Evolutionary conservation across 2,113 vertebrate genomes (phyloP).

Genomic region (Ornithorhynchus anatinus): DNA sequence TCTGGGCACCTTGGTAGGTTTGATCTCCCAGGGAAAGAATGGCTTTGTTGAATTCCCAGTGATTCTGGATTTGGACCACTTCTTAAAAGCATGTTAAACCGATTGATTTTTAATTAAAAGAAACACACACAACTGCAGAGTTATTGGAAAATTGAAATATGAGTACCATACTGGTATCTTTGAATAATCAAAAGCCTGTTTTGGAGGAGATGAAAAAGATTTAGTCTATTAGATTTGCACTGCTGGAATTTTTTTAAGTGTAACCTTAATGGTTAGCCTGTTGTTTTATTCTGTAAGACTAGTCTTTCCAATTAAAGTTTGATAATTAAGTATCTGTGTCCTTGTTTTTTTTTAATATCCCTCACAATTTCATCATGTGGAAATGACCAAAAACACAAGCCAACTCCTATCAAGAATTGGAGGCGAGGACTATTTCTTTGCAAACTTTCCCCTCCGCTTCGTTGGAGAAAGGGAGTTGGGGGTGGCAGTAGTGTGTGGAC

Average conservation of each 20-base stretch:
- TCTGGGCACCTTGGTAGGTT: background rate
- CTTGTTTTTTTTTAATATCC: conserved; percentile 34
- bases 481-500: too few relatives aligned
- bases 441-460: too few relatives aligned
- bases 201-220: conserved; percentile 62
- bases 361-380: background rate
- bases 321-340: conserved; percentile 66
- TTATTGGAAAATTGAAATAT: conserved; percentile 60
- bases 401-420: background rate
- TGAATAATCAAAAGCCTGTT: conserved; percentile 66
- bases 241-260: conserved; percentile 72
- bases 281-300: conserved; percentile 76
- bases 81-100: conserved; percentile 23
- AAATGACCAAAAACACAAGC: background rate
- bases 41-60: background rate
- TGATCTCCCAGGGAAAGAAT: conserved; percentile 48
- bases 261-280: conserved; percentile 72
- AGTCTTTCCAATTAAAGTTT: conserved; percentile 79
- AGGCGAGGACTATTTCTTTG: background rate
- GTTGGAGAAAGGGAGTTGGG: background rate
- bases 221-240: conserved; percentile 74
- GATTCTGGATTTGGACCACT: conserved; percentile 34
- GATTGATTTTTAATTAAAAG: conserved; percentile 22
- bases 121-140: conserved; percentile 54
- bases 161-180: conserved; percentile 67